Evolutionary conservation across 2,113 vertebrate species (phyloP), one percentile per base, ranked within the genome.

Genomic region (Callorhinus ursinus): DNA sequence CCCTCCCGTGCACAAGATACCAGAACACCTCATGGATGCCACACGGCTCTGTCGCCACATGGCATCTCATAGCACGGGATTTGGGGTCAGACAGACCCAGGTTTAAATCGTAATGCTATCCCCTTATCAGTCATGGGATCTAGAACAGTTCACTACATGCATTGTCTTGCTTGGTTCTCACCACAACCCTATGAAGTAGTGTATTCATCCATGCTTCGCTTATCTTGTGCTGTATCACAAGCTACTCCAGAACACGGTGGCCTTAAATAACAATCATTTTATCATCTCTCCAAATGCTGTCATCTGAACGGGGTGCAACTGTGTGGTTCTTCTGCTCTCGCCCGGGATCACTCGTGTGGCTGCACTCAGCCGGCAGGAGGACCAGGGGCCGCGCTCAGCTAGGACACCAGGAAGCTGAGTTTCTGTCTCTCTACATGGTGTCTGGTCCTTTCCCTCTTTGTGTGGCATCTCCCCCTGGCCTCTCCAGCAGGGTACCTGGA

Each of bases 41-140:
- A 31, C 22, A 21, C 0, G 7, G 46, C 46, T 46, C 26, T 11
- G 14, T 2, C 33, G 11, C 22, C 6, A 49, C 0, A 4, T 55
- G 81, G 33, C 14, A 14, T 74, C 83, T 76, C 76, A n/a, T 2
- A 28, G 76, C 33, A 39, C 0, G 0, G 39, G n/a, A 22, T 61
- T 26, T 53, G 39, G 76, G 19, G 49, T 65, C 36, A 57, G 89
- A 63, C 79, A 36, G n/a, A 57, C 19, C 39, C 31, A 31, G 57
- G 12, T 51, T 83, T 69, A 49, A 6, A 72, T 63, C 79, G 46
- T 63, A 53, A 79, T 1, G 10, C 67, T 49, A 18, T 53, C 61
- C 31, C 61, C 28, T 31, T 84, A 22, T 53, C 36, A 7, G 7
- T 80, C 82, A 8, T 7, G 59, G 51, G 16, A 33, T 57, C 76